Evolutionary conservation across 2,888 invertebrate species (phyloP).

Genomic region (Craniophora ligustri): DNA sequence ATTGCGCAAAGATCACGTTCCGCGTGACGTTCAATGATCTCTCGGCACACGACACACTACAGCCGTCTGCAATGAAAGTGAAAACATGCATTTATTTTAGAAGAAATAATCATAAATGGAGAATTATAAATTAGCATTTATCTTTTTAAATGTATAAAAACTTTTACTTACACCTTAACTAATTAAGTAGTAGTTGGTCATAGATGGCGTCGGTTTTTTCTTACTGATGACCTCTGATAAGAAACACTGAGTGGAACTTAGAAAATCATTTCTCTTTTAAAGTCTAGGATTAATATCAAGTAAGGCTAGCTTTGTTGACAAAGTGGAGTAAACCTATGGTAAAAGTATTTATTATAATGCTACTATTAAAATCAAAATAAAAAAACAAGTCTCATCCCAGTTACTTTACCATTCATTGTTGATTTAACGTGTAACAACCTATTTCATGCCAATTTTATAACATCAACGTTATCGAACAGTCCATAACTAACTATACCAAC

Average conservation of each 20-base stretch:
- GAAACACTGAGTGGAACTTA: no score
- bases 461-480: slow-evolving; percentile 28
- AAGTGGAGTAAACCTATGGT: no score
- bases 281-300: no score
- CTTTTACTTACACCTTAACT: no score
- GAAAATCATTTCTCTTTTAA: no score
- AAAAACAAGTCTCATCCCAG: not conserved
- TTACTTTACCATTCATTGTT: slow-evolving; percentile 14
- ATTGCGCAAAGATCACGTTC: slow-evolving; percentile 65
- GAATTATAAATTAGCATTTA: no score
- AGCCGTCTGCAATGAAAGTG: slow-evolving; percentile 68
- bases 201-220: no score
- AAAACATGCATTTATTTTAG: slow-evolving; percentile 45
- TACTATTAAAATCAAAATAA: not conserved
- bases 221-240: no score
- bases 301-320: no score
- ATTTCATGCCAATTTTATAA: slow-evolving; percentile 36
- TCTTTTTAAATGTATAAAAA: no score
- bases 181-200: no score
- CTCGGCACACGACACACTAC: slow-evolving; percentile 44
- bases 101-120: slow-evolving; percentile 29
- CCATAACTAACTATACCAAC: slow-evolving; percentile 18
- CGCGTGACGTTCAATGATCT: slow-evolving; percentile 63
- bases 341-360: not conserved
- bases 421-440: slow-evolving; percentile 12